Conservation (phyloP, 2,113 vertebrate genomes). For the Rhea pennata region DNA sequence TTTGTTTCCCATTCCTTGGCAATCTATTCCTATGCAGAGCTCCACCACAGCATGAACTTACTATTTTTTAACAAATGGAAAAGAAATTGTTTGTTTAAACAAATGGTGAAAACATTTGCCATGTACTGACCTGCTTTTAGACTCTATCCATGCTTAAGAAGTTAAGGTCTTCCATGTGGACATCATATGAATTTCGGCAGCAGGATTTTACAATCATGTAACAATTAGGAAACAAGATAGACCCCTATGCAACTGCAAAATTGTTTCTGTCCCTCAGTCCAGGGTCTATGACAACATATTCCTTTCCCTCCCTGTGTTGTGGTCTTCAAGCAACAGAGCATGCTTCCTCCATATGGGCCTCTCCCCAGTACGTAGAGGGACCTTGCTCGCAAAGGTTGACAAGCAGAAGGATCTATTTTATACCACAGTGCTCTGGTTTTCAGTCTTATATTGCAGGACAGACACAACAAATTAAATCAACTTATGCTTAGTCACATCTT, state of each 20-base stretch:
- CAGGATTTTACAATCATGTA: not conserved
- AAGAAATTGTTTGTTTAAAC: not conserved
- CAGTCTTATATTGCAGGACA: not conserved
- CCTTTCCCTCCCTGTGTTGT: not conserved
- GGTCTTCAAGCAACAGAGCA: not conserved
- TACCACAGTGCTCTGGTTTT: not conserved
- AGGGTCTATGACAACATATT: not conserved
- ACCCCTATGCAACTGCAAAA: not conserved
- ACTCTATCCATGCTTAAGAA: not conserved
- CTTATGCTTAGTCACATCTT: not conserved
- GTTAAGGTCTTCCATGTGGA: not conserved
- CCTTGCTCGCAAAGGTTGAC: not conserved
- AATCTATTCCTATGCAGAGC: not conserved
- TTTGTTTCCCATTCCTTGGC: constrained; percentile 51
- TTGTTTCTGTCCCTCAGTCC: not conserved
- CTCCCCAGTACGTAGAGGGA: not conserved
- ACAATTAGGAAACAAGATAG: not conserved
- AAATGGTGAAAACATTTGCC: not conserved
- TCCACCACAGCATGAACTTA: not conserved
- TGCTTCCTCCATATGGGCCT: not conserved
- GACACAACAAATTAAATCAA: constrained; percentile 15
- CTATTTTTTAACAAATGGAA: not conserved
- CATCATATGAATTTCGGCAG: not conserved
- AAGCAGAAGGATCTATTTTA: not conserved
- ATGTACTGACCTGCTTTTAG: not conserved